These are phyloP conservation scores for Drosophila auraria DNA, from an alignment of 1,140 invertebrate genomes.

Conservation along the genomic window DNA sequence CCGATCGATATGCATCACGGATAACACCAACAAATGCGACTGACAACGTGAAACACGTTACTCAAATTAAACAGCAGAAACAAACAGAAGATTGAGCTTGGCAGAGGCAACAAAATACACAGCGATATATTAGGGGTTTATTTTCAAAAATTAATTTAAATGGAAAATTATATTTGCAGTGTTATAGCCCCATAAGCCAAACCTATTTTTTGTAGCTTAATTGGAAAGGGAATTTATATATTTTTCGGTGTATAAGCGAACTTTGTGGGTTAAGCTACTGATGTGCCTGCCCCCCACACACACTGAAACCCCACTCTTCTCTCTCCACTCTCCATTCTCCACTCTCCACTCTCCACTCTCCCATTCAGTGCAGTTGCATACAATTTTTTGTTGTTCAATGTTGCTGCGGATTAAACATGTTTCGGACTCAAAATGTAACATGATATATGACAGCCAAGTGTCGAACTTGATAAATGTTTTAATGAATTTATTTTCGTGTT, in stretches of 20 bases:
- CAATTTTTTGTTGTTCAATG: conserved; percentile 41
- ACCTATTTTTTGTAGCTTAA: no score
- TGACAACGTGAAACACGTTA: conserved; percentile 62
- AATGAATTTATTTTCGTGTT: conserved; percentile 83
- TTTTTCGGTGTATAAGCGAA: neutral
- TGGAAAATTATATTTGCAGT: no score
- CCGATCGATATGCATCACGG: conserved; percentile 40
- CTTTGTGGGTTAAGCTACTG: conserved; percentile 3
- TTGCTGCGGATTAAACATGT: conserved; percentile 76
- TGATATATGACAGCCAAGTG: conserved; percentile 81
- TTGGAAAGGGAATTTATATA: neutral
- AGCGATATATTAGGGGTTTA: neutral
- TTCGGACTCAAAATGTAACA: conserved; percentile 74
- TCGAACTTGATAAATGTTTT: conserved; percentile 83
- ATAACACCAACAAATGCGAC: conserved; percentile 17
- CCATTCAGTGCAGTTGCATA: conserved; percentile 37
- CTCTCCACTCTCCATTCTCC: neutral
- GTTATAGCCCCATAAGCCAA: no score
- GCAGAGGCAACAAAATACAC: neutral
- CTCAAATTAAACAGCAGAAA: conserved; percentile 64
- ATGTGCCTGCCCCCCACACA: neutral
- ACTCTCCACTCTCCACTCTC: neutral
- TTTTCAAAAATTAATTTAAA: no score
- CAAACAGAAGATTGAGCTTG: conserved; percentile 26
- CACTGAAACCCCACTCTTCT: neutral